A percentile compares a stretch with the other conserved stretches of the same genome.
Conservation (phyloP, 2,888 invertebrate species). For the Adelognathus sp. region DNA sequence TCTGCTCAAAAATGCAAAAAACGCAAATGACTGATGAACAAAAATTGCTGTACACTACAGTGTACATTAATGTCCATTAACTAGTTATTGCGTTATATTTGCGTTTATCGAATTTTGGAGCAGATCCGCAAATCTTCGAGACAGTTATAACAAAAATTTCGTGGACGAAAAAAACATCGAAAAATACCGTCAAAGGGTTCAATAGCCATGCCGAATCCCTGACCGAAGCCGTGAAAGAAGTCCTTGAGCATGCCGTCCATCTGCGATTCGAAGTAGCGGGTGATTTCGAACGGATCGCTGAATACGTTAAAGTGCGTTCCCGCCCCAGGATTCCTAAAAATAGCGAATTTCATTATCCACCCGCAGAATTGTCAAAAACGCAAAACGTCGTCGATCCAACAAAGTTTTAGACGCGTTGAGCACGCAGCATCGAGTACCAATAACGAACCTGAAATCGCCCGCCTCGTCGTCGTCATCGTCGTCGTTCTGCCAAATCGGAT, state of each 20-base stretch:
- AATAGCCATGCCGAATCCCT: constrained; percentile 43
- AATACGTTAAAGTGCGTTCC: constrained; percentile 82
- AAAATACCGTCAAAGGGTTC: constrained; percentile 45
- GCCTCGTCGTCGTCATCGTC: constrained; percentile 75
- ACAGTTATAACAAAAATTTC: neutral
- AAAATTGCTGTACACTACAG: no score
- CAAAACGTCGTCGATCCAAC: neutral
- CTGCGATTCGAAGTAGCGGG: constrained; percentile 84
- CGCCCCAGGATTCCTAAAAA: constrained; percentile 50
- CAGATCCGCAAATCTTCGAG: no score
- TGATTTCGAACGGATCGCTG: constrained; percentile 84
- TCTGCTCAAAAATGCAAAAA: no score
- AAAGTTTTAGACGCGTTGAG: no score
- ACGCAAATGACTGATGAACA: no score
- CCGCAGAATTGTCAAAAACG: neutral
- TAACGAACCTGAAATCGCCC: constrained; percentile 75
- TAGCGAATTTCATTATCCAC: neutral
- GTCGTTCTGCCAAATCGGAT: constrained; percentile 77
- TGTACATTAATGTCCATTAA: no score
- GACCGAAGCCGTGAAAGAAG: constrained; percentile 76
- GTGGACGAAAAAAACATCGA: neutral
- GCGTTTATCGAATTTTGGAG: no score
- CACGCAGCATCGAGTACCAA: no score
- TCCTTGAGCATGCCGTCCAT: constrained; percentile 83
- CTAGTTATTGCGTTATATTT: no score